Conservation (phyloP, 2,888 invertebrate species). For the Archips crataeganus region DNA sequence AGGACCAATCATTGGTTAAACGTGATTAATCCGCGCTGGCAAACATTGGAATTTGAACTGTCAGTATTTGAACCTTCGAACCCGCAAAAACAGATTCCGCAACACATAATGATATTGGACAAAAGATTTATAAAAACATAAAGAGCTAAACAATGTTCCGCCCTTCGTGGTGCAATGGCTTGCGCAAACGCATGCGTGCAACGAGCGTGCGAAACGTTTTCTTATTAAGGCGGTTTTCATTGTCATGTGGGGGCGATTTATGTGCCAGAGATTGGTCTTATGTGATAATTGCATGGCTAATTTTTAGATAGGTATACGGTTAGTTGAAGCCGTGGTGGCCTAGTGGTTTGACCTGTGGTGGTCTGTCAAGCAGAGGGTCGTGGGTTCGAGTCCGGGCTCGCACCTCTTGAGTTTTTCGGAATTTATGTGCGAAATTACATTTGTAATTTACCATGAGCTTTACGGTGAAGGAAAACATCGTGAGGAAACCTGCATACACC, state of each 20-base stretch:
- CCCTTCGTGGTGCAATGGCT: conserved; percentile 36
- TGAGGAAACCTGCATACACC: no score
- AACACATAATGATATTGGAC: conserved; percentile 43
- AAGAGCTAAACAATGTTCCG: conserved; percentile 39
- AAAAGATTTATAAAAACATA: conserved; percentile 39
- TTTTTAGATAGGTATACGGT: neutral
- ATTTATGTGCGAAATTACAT: no score
- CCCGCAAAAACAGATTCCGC: conserved; percentile 33
- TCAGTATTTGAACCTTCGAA: conserved; percentile 15
- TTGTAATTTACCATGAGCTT: no score
- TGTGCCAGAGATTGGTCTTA: conserved; percentile 26
- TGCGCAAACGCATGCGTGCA: conserved; percentile 40
- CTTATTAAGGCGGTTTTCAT: conserved; percentile 39
- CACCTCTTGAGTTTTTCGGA: no score
- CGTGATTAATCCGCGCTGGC: neutral
- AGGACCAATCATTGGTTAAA: no score
- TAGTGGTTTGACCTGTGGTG: no score
- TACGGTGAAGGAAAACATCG: no score
- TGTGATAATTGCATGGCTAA: conserved; percentile 36
- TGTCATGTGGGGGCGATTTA: conserved; percentile 33
- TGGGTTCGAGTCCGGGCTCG: no score
- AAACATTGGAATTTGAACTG: neutral
- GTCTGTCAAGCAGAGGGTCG: no score
- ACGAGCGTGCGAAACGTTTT: conserved; percentile 40
- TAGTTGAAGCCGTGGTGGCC: no score